These are phyloP conservation scores for Dicrurus megarhynchus DNA, from an alignment of 2,113 vertebrate species.

Conservation along the genomic window DNA sequence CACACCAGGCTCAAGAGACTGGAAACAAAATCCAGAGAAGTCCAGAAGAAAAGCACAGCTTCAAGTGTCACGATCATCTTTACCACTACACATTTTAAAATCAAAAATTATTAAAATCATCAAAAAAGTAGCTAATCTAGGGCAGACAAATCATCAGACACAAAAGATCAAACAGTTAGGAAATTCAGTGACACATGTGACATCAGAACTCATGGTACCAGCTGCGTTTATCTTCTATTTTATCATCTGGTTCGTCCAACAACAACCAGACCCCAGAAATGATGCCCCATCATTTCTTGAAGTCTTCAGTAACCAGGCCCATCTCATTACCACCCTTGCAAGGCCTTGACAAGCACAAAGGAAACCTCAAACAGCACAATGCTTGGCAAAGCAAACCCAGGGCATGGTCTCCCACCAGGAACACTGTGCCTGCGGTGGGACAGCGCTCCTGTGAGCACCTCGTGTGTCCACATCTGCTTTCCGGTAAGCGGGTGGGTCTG, in stretches of 20 bases:
- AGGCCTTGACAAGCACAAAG: neutral
- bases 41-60: neutral
- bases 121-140: neutral
- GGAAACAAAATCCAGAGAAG: neutral
- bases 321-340: neutral
- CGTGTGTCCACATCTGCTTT: rapidly evolving
- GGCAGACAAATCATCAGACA: neutral
- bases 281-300: neutral
- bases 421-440: too few relatives aligned
- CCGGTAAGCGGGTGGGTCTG: rapidly evolving
- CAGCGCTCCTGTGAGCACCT: rapidly evolving
- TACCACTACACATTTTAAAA: neutral
- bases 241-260: neutral
- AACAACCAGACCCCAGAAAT: neutral
- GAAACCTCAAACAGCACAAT: neutral
- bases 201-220: neutral
- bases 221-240: neutral
- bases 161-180: neutral
- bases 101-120: neutral
- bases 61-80: neutral
- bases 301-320: neutral
- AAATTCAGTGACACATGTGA: neutral
- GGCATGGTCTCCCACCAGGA: neutral
- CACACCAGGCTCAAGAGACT: neutral
- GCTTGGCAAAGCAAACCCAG: neutral